A percentile compares a stretch with the other conserved stretches of the same genome.
Evolutionary conservation across 2,888 invertebrate genomes (phyloP).

Genomic region (Leucozona laternaria): DNA sequence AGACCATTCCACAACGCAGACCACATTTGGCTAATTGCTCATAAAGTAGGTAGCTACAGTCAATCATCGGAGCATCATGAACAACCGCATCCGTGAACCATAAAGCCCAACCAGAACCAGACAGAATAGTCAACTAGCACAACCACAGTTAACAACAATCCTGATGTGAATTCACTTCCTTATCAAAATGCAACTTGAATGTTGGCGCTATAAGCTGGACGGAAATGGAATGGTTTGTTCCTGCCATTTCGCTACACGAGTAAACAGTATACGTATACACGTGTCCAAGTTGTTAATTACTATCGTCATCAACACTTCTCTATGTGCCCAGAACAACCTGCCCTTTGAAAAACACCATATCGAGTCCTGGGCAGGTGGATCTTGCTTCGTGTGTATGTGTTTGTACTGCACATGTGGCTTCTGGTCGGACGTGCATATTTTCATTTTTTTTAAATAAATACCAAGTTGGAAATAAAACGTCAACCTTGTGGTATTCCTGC

Average conservation of each 20-base stretch:
- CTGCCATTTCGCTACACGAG: not conserved
- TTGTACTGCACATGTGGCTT: constrained; percentile 12
- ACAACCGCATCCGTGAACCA: constrained; percentile 51
- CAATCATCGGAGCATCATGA: constrained; percentile 42
- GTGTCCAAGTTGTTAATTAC: constrained; percentile 61
- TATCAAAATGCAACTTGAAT: constrained; percentile 25
- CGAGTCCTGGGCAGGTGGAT: constrained; percentile 1
- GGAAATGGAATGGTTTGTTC: constrained; percentile 32
- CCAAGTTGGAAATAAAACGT: constrained; percentile 37
- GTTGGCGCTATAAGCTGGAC: not conserved
- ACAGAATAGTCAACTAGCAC: constrained; percentile 11
- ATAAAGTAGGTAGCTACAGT: constrained; percentile 42
- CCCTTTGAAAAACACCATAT: constrained; percentile 1
- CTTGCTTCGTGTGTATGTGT: not conserved
- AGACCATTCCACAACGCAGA: constrained; percentile 9
- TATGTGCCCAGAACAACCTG: not conserved
- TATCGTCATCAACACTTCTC: constrained; percentile 38
- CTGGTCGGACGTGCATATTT: constrained; percentile 28
- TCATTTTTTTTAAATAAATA: constrained; percentile 51
- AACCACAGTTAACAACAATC: constrained; percentile 31
- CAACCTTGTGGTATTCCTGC: constrained; percentile 46
- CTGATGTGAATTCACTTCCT: constrained; percentile 23
- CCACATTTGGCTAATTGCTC: constrained; percentile 44
- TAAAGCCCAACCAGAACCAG: constrained; percentile 48
- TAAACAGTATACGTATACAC: constrained; percentile 13